Conservation (phyloP, 1,140 invertebrate species). For the Leptoteleia sp. region DNA sequence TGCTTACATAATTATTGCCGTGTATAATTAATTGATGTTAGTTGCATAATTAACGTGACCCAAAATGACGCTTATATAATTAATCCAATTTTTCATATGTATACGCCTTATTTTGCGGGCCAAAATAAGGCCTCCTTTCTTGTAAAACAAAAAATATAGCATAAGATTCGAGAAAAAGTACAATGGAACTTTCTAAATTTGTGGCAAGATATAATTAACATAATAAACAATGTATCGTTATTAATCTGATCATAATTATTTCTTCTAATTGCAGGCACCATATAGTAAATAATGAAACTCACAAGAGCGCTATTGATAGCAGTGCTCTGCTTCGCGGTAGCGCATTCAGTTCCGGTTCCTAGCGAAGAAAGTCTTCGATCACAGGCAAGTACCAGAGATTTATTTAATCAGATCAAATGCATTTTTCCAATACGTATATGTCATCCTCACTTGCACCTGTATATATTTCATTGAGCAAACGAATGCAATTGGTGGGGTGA, state of each 20-base stretch:
- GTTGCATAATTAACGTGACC: constrained; percentile 9
- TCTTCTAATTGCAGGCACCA: constrained; percentile 18
- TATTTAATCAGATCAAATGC: neutral
- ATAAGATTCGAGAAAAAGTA: too few species aligned
- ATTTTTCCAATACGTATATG: neutral
- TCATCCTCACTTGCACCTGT: constrained; percentile 31
- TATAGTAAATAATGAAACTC: constrained; percentile 73
- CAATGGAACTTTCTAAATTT: too few species aligned
- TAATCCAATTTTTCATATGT: too few species aligned
- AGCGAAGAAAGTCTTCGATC: constrained; percentile 71
- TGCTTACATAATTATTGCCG: constrained; percentile 10
- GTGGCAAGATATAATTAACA: too few species aligned
- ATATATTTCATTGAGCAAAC: constrained; percentile 24
- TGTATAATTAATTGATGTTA: constrained; percentile 9
- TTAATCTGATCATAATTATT: too few species aligned
- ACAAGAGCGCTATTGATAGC: constrained; percentile 67
- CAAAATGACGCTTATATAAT: neutral
- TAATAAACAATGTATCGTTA: too few species aligned
- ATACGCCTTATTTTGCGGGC: too few species aligned
- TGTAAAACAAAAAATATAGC: too few species aligned
- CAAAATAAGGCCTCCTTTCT: too few species aligned
- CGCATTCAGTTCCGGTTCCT: constrained; percentile 72
- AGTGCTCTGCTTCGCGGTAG: constrained; percentile 71
- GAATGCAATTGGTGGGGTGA: neutral
- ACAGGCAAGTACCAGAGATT: constrained; percentile 70